Conservation (phyloP, 2,797 vertebrate species). For the Poeciliopsis infans region DNA sequence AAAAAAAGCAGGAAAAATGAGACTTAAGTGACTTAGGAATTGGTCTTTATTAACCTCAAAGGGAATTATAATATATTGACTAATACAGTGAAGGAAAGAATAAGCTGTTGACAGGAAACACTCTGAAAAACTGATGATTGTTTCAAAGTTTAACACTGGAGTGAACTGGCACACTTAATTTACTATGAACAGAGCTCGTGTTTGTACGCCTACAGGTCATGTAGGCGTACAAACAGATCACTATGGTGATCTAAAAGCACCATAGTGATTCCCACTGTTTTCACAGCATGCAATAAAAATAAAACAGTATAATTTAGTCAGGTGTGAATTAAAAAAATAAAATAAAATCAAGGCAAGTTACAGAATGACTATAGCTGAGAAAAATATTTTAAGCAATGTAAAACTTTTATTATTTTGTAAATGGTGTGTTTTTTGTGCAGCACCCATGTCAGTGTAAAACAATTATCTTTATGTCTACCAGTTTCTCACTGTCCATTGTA, state of each 20-base stretch:
- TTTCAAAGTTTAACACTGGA: neutral
- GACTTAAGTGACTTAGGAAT: neutral
- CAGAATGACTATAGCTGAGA: neutral
- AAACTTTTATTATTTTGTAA: constrained; percentile 1
- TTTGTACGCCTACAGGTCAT: constrained; percentile 15
- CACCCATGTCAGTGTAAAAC: constrained; percentile 32
- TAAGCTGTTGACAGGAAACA: neutral
- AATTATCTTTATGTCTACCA: constrained; percentile 2
- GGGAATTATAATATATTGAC: neutral
- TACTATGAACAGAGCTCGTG: constrained; percentile 27
- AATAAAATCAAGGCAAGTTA: neutral
- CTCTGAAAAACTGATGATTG: neutral
- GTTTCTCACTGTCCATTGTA: neutral
- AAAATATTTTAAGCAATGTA: constrained; percentile 10
- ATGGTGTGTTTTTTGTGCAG: constrained; percentile 1
- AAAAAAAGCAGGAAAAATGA: neutral
- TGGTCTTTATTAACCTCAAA: neutral
- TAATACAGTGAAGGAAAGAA: neutral
- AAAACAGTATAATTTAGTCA: neutral
- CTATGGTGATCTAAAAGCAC: constrained; percentile 2
- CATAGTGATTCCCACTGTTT: neutral
- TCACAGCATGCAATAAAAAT: neutral
- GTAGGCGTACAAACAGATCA: no score
- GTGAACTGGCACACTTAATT: neutral
- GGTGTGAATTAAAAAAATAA: neutral